A percentile compares a stretch with the other conserved stretches of the same genome.
These are phyloP conservation scores for Drosophila kikkawai DNA, from an alignment of 1,140 invertebrate species.

Conservation along the genomic window DNA sequence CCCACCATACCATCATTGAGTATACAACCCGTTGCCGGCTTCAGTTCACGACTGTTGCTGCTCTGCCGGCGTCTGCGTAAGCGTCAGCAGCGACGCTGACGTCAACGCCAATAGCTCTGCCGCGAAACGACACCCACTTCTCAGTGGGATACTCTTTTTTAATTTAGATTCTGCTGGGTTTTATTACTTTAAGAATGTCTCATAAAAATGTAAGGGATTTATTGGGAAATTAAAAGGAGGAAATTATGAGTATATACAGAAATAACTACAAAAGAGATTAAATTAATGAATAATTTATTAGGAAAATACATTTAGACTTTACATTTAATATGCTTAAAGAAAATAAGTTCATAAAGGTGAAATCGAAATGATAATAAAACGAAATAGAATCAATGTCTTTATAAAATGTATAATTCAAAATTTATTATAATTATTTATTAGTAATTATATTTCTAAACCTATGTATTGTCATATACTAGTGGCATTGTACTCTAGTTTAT, in stretches of 20 bases:
- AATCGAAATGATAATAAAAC: too few species aligned
- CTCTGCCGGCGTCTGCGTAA: slow-evolving; percentile 21
- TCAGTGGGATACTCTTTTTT: slow-evolving; percentile 26
- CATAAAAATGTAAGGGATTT: slow-evolving; percentile 3
- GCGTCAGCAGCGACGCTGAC: slow-evolving; percentile 8
- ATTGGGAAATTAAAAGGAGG: too few species aligned
- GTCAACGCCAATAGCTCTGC: slow-evolving; percentile 18
- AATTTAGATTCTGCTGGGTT: not conserved
- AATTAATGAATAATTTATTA: not conserved
- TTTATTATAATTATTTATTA: too few species aligned
- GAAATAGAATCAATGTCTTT: not conserved
- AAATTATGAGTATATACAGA: not conserved
- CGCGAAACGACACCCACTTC: slow-evolving; percentile 39
- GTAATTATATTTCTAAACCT: too few species aligned
- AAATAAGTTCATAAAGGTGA: not conserved
- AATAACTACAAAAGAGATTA: not conserved
- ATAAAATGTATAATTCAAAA: not conserved
- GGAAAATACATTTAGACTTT: too few species aligned
- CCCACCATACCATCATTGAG: slow-evolving; percentile 11
- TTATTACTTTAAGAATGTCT: not conserved
- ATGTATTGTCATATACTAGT: too few species aligned
- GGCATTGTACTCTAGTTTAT: too few species aligned
- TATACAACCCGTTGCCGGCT: slow-evolving; percentile 31
- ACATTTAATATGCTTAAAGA: fast-evolving
- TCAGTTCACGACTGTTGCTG: slow-evolving; percentile 39